A percentile compares a stretch with the other conserved stretches of the same genome.
Conservation (phyloP, 2,797 vertebrate species). For the Melanotaenia maccullochi region DNA sequence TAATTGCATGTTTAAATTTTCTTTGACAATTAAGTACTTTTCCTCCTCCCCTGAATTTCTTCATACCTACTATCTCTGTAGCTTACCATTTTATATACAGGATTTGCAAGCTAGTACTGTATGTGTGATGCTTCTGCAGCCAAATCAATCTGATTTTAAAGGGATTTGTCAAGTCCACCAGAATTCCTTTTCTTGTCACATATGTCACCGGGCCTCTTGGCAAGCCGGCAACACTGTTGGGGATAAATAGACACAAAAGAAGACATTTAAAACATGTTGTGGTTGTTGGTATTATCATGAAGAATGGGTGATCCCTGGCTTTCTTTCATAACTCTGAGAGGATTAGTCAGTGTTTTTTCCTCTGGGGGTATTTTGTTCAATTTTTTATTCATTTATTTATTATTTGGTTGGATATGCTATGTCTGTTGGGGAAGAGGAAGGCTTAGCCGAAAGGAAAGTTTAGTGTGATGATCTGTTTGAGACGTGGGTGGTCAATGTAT, state of each 20-base stretch:
- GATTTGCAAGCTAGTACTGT: neutral
- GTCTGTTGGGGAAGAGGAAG: constrained; percentile 43
- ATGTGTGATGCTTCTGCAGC: constrained; percentile 16
- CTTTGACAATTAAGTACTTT: constrained; percentile 15
- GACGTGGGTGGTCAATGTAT: constrained; percentile 55
- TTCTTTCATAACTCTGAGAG: constrained; percentile 53
- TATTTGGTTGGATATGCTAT: constrained; percentile 23
- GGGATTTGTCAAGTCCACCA: constrained; percentile 53
- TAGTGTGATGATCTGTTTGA: constrained; percentile 34
- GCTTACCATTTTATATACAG: constrained; percentile 7
- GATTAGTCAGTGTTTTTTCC: constrained; percentile 55
- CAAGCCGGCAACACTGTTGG: constrained; percentile 29
- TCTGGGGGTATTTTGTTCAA: constrained; percentile 38
- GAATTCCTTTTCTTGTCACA: constrained; percentile 29
- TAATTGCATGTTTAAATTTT: constrained; percentile 31
- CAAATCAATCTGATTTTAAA: constrained; percentile 46
- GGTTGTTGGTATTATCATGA: constrained; percentile 37
- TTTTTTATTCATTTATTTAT: neutral
- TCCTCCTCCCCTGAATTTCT: constrained; percentile 2
- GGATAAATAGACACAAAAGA: constrained; percentile 41
- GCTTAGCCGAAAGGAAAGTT: constrained; percentile 40
- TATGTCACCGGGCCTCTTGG: constrained; percentile 20
- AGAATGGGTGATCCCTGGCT: constrained; percentile 44
- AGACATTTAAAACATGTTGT: constrained; percentile 27
- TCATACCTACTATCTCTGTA: neutral